A percentile compares a stretch with the other conserved stretches of the same genome.
Conservation (phyloP, 2,797 vertebrate species). For the Chrosomus eos region DNA sequence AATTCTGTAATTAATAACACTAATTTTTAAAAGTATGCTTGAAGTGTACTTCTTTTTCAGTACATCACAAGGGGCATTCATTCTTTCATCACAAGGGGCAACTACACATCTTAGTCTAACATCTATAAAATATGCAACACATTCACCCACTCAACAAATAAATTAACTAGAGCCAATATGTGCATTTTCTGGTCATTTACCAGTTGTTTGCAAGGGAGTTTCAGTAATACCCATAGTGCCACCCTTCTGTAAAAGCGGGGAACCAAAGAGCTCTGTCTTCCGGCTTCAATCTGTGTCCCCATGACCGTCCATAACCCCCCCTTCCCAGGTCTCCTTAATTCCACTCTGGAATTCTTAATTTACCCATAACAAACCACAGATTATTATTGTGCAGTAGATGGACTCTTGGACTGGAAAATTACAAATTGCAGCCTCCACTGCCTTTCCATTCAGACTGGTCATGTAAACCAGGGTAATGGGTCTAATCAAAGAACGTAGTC, state of each 20-base stretch:
- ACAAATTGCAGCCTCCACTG: conserved; percentile 60
- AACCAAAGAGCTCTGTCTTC: conserved; percentile 57
- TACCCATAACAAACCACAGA: conserved; percentile 78
- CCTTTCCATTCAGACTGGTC: conserved; percentile 69
- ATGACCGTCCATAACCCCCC: conserved; percentile 72
- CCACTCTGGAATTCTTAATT: conserved; percentile 69
- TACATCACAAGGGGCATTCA: no score
- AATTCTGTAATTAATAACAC: no score
- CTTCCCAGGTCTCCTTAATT: conserved; percentile 57
- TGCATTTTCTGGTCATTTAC: conserved; percentile 23
- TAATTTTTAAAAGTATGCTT: no score
- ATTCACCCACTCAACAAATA: neutral
- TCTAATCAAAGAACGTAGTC: conserved; percentile 70
- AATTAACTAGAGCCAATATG: neutral
- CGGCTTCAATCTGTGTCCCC: conserved; percentile 68
- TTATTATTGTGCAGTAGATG: conserved; percentile 77
- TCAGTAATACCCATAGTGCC: conserved; percentile 30
- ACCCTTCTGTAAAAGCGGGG: conserved; percentile 28
- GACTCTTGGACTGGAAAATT: conserved; percentile 80
- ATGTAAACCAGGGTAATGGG: conserved; percentile 69
- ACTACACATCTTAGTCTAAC: conserved; percentile 14
- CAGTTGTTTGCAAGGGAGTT: conserved; percentile 24
- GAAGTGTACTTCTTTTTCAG: neutral
- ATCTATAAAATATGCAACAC: neutral
- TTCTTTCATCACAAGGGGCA: neutral